phyloP scores from a whole-genome alignment of 2,797 vertebrate genomes.

The Anguilla obscura region DNA sequence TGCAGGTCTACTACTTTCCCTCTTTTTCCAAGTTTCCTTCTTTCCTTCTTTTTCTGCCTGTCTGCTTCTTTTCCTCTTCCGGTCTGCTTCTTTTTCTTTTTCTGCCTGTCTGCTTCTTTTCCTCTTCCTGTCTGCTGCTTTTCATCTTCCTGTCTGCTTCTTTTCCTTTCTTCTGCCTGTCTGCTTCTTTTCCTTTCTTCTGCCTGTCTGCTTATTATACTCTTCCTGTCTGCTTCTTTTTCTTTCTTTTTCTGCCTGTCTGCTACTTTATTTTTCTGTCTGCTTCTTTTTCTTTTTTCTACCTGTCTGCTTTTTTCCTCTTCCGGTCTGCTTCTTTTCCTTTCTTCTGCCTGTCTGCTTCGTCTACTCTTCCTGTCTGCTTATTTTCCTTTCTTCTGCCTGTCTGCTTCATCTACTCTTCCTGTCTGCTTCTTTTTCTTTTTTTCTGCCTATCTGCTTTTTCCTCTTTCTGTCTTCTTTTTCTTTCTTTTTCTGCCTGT shows the following conservation, averaged over 20 bases:
- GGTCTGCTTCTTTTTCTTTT: not conserved
- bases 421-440: constrained; percentile 20
- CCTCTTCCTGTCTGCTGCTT: not conserved
- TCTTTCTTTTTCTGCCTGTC: not conserved
- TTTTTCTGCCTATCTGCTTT: constrained; percentile 16
- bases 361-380: not conserved
- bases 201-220: not conserved
- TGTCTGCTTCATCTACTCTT: not conserved
- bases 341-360: too few relatives aligned
- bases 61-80: not conserved
- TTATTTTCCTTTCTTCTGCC: not conserved
- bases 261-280: not conserved
- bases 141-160: not conserved
- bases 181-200: not conserved
- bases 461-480: constrained; percentile 5
- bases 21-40: constrained; percentile 14
- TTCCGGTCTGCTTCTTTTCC: not conserved
- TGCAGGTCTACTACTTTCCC: not conserved
- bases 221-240: not conserved
- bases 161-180: constrained; percentile 19
- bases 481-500: constrained; percentile 20
- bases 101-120: not conserved
- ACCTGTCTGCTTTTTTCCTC: not conserved
- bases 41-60: not conserved
- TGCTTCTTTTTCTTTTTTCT: not conserved